Evolutionary conservation across 2,113 vertebrate genomes (phyloP).

Genomic region (Gymnobelideus leadbeateri): DNA sequence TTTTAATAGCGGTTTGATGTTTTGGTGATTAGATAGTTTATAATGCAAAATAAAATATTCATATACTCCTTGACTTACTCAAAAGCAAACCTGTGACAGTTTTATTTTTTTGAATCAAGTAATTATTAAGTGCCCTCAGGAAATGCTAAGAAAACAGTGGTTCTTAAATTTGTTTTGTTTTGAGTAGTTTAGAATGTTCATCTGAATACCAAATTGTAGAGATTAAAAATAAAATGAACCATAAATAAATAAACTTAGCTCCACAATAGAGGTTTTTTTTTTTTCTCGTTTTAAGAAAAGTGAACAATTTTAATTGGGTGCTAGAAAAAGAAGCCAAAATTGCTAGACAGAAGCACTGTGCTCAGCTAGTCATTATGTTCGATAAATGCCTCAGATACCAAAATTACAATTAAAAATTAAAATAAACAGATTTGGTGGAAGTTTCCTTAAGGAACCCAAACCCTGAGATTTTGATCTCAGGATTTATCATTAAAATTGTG

Average conservation of each 20-base stretch:
- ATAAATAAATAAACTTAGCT: not conserved
- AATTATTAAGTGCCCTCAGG: not conserved
- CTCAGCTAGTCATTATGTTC: not conserved
- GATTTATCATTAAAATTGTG: not conserved
- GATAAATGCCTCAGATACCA: not conserved
- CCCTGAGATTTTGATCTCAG: not conserved
- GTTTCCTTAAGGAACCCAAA: not conserved
- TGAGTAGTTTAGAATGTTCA: not conserved
- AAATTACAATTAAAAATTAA: not conserved
- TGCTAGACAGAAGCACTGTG: not conserved
- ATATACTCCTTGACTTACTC: not conserved
- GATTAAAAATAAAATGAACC: not conserved
- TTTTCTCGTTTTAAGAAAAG: not conserved
- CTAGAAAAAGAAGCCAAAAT: not conserved
- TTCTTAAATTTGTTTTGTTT: not conserved
- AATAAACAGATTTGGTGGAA: not conserved
- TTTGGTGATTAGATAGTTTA: not conserved
- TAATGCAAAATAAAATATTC: not conserved
- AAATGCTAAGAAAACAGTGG: not conserved
- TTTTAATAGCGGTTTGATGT: not conserved
- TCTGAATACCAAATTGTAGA: not conserved
- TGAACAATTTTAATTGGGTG: not conserved
- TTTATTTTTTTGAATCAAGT: not conserved
- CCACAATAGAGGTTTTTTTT: not conserved
- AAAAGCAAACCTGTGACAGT: not conserved